Evolutionary conservation across 2,797 vertebrate genomes (phyloP), one percentile per base, ranked within the genome.

Genomic region (Smutsia temminckii): DNA sequence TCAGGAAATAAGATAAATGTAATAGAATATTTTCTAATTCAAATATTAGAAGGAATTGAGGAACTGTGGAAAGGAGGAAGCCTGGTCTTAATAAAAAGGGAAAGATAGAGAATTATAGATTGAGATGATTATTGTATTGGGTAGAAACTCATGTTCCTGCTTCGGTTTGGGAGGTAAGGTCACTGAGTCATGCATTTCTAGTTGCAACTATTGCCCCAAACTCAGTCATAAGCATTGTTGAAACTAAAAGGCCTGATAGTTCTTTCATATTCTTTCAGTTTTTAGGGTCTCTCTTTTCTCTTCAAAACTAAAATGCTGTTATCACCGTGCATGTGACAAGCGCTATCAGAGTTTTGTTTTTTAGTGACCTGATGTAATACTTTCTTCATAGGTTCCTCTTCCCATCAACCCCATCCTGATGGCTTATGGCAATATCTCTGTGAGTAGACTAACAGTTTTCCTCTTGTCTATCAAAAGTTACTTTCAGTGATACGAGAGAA

Each of bases 361-460:
- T 42, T 71, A 93, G 87, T 74, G n/a, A 93, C 18, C 59, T 75
- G 20, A 20, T 77, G 91, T 71, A 63, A 91, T 95, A 3, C 90
- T 98, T 42, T 98, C 5, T 98, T 90, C 92, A 8, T 98, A 99
- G 99, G 98, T 99, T 95, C 99, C 99, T 88, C 98, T 98, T 87
- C 99, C 99, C 0, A 97, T 98, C 86, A 99, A 99, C 91, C 99
- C 99, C 1, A 98, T 99, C 93, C 99, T 99, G 0, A 97, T 98
- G 95, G 99, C 99, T 59, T 99, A 98, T 92, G 99, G 99, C 96
- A 99, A 99, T 66, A 97, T 99, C 71, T 99, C 99, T 0, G 99
- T 99, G 97, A 99, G 99, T 98, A 91, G 16, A 81, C 53, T 42
- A 32, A 32, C 16, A 10, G 25, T 64, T 88, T 46, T 91, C 37